A percentile compares a stretch with the other conserved stretches of the same genome.
These are phyloP conservation scores for Loris lydekkerianus DNA, from an alignment of 2,797 vertebrate species.

Conservation along the genomic window DNA sequence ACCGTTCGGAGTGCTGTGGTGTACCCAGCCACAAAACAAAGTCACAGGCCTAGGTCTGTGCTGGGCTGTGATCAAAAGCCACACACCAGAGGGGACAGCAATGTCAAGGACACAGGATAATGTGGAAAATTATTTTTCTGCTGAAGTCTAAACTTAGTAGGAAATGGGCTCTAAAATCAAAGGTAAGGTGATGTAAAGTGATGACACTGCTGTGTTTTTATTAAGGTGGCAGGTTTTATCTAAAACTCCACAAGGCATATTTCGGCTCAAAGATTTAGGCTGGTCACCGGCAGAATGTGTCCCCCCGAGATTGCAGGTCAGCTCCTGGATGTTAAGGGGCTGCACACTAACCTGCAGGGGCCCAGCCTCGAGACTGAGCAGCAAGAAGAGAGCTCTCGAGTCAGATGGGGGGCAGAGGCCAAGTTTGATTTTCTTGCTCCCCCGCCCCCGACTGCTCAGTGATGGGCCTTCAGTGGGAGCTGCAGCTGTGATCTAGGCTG, in stretches of 20 bases:
- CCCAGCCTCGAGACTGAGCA: too few species aligned
- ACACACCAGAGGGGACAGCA: too few species aligned
- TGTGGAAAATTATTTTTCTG: background rate
- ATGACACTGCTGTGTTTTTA: background rate
- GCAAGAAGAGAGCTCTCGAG: too few species aligned
- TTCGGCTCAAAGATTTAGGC: background rate
- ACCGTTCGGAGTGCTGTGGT: background rate
- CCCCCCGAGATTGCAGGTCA: too few species aligned
- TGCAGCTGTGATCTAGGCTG: background rate
- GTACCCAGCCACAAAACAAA: background rate
- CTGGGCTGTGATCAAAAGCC: too few species aligned
- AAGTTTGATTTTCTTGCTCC: background rate
- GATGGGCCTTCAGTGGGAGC: background rate
- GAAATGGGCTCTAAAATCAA: background rate
- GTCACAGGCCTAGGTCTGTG: background rate
- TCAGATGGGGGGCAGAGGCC: too few species aligned
- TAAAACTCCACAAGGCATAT: background rate
- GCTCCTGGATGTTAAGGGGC: background rate
- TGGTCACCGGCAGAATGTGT: fast-evolving
- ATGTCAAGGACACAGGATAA: background rate
- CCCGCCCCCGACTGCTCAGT: too few species aligned
- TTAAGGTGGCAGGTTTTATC: background rate
- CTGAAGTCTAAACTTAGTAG: background rate
- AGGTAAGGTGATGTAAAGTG: background rate
- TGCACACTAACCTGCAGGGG: too few species aligned